Evolutionary conservation across 2,113 vertebrate species (phyloP).

Genomic region (Gymnobelideus leadbeateri): DNA sequence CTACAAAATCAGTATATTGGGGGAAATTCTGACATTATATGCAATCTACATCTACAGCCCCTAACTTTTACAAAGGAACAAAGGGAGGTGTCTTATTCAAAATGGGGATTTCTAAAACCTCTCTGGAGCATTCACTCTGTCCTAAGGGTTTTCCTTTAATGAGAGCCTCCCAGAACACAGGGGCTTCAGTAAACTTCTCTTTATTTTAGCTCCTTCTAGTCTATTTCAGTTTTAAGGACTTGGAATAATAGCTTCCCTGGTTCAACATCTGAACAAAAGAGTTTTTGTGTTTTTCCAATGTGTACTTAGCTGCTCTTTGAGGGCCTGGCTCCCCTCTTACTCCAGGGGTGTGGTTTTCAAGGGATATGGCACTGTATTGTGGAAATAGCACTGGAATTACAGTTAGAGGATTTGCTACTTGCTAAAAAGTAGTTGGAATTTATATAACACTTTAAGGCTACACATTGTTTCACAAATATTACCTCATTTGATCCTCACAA

Average conservation of each 20-base stretch:
- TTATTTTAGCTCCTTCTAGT: conserved; percentile 1
- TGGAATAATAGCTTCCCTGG: not conserved
- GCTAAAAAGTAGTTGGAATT: not conserved
- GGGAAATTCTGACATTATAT: not conserved
- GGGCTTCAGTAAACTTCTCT: conserved; percentile 44
- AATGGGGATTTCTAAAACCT: not conserved
- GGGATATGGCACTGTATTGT: not conserved
- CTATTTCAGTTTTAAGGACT: not conserved
- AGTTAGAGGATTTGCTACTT: not conserved
- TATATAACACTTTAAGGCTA: not conserved
- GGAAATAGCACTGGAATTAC: not conserved
- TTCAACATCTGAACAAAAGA: not conserved
- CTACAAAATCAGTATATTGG: not conserved
- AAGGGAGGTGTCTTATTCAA: not conserved
- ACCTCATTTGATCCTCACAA: not conserved
- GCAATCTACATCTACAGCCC: not conserved
- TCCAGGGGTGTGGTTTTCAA: not conserved
- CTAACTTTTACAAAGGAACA: not conserved
- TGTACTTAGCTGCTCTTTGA: not conserved
- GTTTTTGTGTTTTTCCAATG: not conserved
- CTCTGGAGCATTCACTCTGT: not conserved
- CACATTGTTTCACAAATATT: not conserved
- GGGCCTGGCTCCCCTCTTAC: not conserved
- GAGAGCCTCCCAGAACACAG: not conserved
- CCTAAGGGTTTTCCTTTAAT: not conserved